A percentile compares a stretch with the other conserved stretches of the same genome.
phyloP scores from a whole-genome alignment of 2,888 invertebrate species.

The Cremastinae sp. region DNA sequence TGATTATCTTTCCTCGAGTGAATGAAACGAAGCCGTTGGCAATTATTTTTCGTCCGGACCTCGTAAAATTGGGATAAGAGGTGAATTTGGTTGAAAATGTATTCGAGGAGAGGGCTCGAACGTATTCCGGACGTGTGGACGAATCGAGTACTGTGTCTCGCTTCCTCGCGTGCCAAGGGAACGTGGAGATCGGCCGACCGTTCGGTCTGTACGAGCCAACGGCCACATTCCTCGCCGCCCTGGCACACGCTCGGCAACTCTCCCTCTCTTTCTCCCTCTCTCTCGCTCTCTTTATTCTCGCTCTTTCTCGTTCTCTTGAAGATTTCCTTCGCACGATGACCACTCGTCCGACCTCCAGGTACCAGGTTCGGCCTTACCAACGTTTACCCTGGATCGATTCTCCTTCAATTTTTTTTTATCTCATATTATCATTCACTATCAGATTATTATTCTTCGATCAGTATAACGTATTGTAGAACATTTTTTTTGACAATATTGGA shows the following conservation, averaged over 20 bases:
- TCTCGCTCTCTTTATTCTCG: no score
- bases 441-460: no score
- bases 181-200: constrained; percentile 69
- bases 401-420: no score
- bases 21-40: no score
- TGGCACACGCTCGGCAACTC: constrained; percentile 57
- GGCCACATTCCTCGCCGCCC: constrained; percentile 71
- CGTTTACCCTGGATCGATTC: constrained; percentile 35
- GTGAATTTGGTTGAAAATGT: no score
- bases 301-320: constrained; percentile 8
- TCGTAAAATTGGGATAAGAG: constrained; percentile 10
- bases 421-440: no score
- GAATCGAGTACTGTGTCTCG: constrained; percentile 31
- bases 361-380: constrained; percentile 46
- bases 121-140: background rate
- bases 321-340: constrained; percentile 41
- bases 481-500: no score
- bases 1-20: no score
- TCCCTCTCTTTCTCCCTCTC: constrained; percentile 46
- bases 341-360: constrained; percentile 47
- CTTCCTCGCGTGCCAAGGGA: constrained; percentile 56
- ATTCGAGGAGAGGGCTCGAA: no score
- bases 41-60: constrained; percentile 1
- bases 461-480: no score
- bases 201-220: constrained; percentile 66